phyloP scores from a whole-genome alignment of 2,888 invertebrate genomes.

The Portevinia maculata region DNA sequence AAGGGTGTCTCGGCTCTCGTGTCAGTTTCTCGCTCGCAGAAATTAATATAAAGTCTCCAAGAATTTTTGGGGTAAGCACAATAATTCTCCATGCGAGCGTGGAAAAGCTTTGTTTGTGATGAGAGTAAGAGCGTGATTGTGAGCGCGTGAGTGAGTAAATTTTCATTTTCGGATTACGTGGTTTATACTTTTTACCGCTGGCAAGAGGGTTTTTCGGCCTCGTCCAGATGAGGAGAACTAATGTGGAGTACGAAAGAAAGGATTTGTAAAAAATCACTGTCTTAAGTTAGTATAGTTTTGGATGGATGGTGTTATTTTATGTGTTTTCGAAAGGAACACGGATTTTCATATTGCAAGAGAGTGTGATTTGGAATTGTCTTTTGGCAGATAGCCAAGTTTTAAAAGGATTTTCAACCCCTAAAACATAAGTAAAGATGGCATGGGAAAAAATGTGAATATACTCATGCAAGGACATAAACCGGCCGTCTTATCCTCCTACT shows the following conservation, averaged over 20 bases:
- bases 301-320: constrained; percentile 8
- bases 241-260: constrained; percentile 38
- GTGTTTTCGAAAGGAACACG: constrained; percentile 7
- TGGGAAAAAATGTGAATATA: constrained; percentile 58
- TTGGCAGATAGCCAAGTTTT: constrained; percentile 67
- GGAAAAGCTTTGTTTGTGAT: constrained; percentile 19
- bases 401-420: constrained; percentile 66
- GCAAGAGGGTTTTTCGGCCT: constrained; percentile 3
- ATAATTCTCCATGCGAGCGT: constrained; percentile 1
- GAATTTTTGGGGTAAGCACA: constrained; percentile 47
- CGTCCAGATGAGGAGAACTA: constrained; percentile 43
- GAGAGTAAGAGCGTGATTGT: constrained; percentile 11
- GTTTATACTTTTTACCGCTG: constrained; percentile 54
- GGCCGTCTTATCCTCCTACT: constrained; percentile 47
- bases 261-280: constrained; percentile 49
- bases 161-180: constrained; percentile 68
- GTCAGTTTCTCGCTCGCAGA: constrained; percentile 18
- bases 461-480: constrained; percentile 73
- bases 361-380: constrained; percentile 53
- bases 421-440: constrained; percentile 51
- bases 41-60: constrained; percentile 41
- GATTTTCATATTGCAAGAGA: constrained; percentile 28
- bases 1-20: constrained; percentile 12
- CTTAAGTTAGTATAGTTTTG: constrained; percentile 44
- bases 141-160: constrained; percentile 26